These are phyloP conservation scores for Buathra laborator DNA, from an alignment of 2,888 invertebrate genomes.

Conservation along the genomic window DNA sequence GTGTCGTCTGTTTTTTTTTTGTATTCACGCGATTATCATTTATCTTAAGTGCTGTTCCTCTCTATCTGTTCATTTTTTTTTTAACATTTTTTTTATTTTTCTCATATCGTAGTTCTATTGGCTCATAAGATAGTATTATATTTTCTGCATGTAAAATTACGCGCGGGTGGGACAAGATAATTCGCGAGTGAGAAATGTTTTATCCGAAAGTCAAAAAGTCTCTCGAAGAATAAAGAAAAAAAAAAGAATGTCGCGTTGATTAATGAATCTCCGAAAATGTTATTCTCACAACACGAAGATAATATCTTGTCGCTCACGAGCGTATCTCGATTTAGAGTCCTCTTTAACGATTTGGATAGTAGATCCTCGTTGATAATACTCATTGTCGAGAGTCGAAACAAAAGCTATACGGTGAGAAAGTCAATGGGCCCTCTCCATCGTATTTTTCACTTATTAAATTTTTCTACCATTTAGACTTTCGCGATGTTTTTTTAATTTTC, in stretches of 20 bases:
- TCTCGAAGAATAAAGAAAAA: no score
- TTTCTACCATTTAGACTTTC: no score
- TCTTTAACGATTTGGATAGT: constrained; percentile 39
- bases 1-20: constrained; percentile 41
- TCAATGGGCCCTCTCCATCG: constrained; percentile 28
- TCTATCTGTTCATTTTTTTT: constrained; percentile 26
- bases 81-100: constrained; percentile 42
- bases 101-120: constrained; percentile 63
- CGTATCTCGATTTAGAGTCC: constrained; percentile 41
- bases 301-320: constrained; percentile 35
- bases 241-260: no score
- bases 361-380: constrained; percentile 58
- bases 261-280: no score
- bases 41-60: constrained; percentile 35
- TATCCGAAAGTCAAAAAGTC: no score
- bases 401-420: not conserved
- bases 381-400: constrained; percentile 10
- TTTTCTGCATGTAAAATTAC: no score
- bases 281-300: not conserved
- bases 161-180: no score
- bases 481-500: not conserved
- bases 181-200: no score
- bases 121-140: constrained; percentile 57
- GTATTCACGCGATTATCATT: constrained; percentile 61
- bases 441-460: constrained; percentile 75